Base-by-base conservation (phyloP, 2,888 invertebrate species). In the Drosophila kanekoi region DNA sequence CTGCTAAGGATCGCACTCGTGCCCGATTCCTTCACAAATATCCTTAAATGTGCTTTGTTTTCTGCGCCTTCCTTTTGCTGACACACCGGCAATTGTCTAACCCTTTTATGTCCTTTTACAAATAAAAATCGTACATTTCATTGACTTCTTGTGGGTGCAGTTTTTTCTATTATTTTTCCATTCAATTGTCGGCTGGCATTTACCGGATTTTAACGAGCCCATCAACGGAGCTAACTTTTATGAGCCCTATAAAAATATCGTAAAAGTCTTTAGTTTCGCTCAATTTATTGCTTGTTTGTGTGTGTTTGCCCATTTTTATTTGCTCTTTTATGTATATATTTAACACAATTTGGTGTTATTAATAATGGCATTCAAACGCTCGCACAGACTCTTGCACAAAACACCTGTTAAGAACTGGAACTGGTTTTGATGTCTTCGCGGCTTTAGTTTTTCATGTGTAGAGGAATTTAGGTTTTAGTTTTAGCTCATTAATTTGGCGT, bases 391-490 rank as follows among this genome's bases (percentile, higher is more conserved):
- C 57, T 28, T 53, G 54, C 20, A 49, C 60, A 67, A 84, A 73
- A 71, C 87, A 85, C 89, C 84, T 85, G 87, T 72, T 70, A 61
- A 74, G 61, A 78, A 72, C 67, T 65, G 33, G 57, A 83, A 87
- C 84, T 70, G 77, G 84, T 89, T 88, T 83, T 70, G 20, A 40
- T 28, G 20, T 40, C 14, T 58, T 58, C 18, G 35, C 45, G 23
- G 33, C 37, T 45, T 76, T 37, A 44, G 8, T 18, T 51, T 60
- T 51, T 40, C 67, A 28, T 18, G 20, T 40, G 6, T 44, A 58
- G 56, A 33, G 33, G 23, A 52, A 54, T 52, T 59, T 62, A 14
- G 13, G 48, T 56, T 67, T 53, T 18, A 18, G 53, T 38, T 78
- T 47, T 70, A 53, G 49, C 54, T 63, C 57, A 53, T 53, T 68